phyloP scores from a whole-genome alignment of 2,888 invertebrate genomes.

The Sminthurides aquaticus region DNA sequence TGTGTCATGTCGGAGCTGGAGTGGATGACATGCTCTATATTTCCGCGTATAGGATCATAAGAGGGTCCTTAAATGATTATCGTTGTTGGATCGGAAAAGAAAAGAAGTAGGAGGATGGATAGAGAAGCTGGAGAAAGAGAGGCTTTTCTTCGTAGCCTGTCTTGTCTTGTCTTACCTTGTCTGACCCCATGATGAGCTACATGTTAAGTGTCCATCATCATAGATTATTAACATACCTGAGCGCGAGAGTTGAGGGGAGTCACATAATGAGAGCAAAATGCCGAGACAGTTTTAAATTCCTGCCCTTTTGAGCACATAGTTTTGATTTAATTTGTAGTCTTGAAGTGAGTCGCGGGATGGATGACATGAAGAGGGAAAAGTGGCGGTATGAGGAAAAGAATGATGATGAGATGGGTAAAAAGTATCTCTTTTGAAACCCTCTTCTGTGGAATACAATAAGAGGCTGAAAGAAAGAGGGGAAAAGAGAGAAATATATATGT shows the following conservation, averaged over 20 bases:
- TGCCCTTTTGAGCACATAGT: neutral
- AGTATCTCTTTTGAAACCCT: too few species aligned
- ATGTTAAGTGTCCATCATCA: slow-evolving; percentile 25
- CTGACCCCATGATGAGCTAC: slow-evolving; percentile 26
- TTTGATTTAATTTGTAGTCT: slow-evolving; percentile 20
- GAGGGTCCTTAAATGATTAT: neutral
- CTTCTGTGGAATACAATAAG: too few species aligned
- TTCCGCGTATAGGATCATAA: neutral
- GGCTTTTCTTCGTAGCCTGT: slow-evolving; percentile 3
- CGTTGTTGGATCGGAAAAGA: neutral
- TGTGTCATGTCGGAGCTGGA: neutral
- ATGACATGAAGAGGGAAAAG: neutral
- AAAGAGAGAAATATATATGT: neutral
- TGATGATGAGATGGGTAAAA: neutral
- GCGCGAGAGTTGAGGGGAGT: slow-evolving; percentile 7
- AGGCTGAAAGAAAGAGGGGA: neutral
- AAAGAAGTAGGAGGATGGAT: too few species aligned
- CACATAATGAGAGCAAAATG: slow-evolving; percentile 22
- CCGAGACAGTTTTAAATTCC: slow-evolving; percentile 21
- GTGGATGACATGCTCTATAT: neutral
- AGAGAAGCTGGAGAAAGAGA: slow-evolving; percentile 10
- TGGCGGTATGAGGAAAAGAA: neutral
- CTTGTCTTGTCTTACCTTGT: slow-evolving; percentile 8
- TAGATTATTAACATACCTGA: slow-evolving; percentile 26
- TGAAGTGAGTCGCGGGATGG: neutral